Evolutionary conservation across 2,797 vertebrate species (phyloP).

Genomic region (Glyptemys insculpta): DNA sequence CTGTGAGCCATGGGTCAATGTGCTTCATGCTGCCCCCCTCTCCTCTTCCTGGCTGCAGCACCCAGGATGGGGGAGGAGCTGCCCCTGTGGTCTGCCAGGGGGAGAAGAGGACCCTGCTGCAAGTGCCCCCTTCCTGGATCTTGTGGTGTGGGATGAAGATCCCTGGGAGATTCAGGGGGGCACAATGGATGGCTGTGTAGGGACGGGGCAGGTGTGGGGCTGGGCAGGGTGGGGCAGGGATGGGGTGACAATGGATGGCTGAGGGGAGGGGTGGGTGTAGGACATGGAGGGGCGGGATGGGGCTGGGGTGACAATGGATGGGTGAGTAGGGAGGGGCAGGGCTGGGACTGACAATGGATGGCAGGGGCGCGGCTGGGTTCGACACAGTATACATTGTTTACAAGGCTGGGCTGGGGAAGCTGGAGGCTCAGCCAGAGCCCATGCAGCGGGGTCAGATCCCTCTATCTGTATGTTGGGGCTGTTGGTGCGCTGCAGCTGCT

Average conservation of each 20-base stretch:
- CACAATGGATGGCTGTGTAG: too few species aligned
- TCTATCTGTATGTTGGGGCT: neutral
- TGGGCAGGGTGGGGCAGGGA: too few species aligned
- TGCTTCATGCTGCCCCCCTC: too few species aligned
- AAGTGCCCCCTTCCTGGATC: neutral
- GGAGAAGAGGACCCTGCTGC: neutral
- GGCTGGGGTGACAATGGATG: neutral
- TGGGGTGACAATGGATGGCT: too few species aligned
- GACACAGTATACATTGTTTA: neutral
- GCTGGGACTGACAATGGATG: neutral
- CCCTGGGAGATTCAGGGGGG: neutral
- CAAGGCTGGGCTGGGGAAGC: neutral
- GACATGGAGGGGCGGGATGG: too few species aligned
- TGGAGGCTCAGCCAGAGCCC: neutral
- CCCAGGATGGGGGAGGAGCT: too few species aligned
- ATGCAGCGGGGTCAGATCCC: neutral
- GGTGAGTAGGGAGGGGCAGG: neutral
- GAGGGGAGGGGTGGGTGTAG: neutral
- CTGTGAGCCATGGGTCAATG: neutral
- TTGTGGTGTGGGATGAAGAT: neutral
- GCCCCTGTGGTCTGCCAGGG: neutral
- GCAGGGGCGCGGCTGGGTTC: too few species aligned
- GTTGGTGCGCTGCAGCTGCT: neutral
- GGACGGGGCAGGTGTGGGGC: too few species aligned
- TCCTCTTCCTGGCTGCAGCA: too few species aligned